phyloP scores from a whole-genome alignment of 1,140 invertebrate species.

The Temnothorax curvispinosus region DNA sequence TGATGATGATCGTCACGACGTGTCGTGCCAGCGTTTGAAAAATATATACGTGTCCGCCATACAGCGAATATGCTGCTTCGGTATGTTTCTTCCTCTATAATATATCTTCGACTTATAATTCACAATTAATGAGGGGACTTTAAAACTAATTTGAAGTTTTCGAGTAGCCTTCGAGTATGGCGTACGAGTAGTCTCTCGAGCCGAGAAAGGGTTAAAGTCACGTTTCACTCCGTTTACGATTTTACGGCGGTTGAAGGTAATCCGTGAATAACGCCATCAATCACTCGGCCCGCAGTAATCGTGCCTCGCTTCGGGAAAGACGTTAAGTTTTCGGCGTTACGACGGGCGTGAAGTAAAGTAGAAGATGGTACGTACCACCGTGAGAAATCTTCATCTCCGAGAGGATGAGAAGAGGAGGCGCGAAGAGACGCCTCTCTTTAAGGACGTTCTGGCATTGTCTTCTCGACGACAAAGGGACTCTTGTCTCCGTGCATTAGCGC shows the following conservation, averaged over 20 bases:
- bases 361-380: slow-evolving; percentile 28
- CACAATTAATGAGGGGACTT: slow-evolving; percentile 14
- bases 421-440: slow-evolving; percentile 25
- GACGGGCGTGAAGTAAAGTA: slow-evolving; percentile 9
- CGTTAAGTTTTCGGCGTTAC: slow-evolving; percentile 34
- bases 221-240: slow-evolving; percentile 13
- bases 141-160: slow-evolving; percentile 6
- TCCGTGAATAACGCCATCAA: slow-evolving; percentile 34
- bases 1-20: slow-evolving; percentile 24
- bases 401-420: slow-evolving; percentile 13
- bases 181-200: background rate
- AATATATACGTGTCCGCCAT: background rate
- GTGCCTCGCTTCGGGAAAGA: background rate
- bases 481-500: slow-evolving; percentile 68
- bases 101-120: background rate
- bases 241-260: slow-evolving; percentile 31
- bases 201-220: background rate
- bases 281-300: slow-evolving; percentile 4
- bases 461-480: slow-evolving; percentile 65
- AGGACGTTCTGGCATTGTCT: slow-evolving; percentile 56
- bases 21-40: background rate
- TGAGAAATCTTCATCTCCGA: slow-evolving; percentile 59
- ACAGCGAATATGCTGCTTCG: background rate
- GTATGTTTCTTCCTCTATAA: background rate
- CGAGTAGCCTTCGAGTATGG: background rate